phyloP scores from a whole-genome alignment of 2,888 invertebrate genomes.

The Oscheius sp. region DNA sequence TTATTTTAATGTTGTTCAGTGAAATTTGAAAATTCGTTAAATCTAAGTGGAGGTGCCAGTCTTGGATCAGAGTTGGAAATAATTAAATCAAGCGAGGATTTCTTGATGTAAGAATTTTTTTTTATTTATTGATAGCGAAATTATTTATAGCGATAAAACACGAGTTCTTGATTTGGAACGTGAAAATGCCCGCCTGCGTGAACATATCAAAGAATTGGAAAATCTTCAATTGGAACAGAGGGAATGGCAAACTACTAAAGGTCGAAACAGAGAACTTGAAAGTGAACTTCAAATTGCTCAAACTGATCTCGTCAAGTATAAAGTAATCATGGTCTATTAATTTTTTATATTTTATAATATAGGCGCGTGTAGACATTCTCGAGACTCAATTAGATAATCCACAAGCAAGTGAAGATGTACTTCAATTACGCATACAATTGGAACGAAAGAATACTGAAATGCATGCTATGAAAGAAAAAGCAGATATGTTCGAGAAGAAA shows the following conservation, averaged over 20 bases:
- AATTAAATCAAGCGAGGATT: background rate
- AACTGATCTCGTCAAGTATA: constrained; percentile 1
- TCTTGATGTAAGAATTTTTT: background rate
- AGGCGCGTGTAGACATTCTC: constrained; percentile 11
- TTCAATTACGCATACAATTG: constrained; percentile 6
- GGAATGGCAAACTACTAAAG: constrained; percentile 27
- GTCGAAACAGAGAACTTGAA: constrained; percentile 17
- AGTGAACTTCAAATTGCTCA: constrained; percentile 10
- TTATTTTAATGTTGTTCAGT: background rate
- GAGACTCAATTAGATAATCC: constrained; percentile 15
- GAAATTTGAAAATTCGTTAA: no score
- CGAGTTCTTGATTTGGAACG: constrained; percentile 13
- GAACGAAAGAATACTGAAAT: constrained; percentile 15
- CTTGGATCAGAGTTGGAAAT: constrained; percentile 8
- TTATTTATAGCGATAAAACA: constrained; percentile 3
- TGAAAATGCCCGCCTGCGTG: background rate
- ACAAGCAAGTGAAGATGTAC: background rate
- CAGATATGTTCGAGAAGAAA: constrained; percentile 11
- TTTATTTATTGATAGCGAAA: background rate
- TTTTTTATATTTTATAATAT: background rate
- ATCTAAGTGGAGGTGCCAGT: constrained; percentile 2
- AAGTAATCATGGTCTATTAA: background rate
- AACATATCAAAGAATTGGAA: constrained; percentile 25
- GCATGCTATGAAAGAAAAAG: background rate
- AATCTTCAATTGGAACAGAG: background rate